These are phyloP conservation scores for Agonopterix subpropinquella DNA, from an alignment of 2,888 invertebrate species.

Conservation along the genomic window DNA sequence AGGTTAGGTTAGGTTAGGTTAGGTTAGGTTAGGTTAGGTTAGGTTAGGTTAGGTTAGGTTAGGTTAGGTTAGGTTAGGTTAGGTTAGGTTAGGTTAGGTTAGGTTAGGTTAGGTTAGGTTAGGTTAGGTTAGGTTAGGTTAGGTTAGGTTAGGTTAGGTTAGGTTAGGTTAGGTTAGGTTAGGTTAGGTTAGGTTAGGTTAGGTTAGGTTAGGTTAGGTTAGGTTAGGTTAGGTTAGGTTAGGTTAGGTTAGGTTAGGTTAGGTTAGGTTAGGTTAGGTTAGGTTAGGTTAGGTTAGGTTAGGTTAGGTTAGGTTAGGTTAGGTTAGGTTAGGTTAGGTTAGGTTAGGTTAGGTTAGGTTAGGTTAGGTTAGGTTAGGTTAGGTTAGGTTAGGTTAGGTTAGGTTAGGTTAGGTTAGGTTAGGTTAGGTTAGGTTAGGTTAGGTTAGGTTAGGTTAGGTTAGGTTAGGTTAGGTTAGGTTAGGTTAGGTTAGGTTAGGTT, in stretches of 20 bases:
- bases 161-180: constrained; percentile 16
- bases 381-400: constrained; percentile 16
- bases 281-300: constrained; percentile 21
- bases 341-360: constrained; percentile 15
- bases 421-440: constrained; percentile 19
- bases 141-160: constrained; percentile 14
- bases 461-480: constrained; percentile 13
- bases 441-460: constrained; percentile 15
- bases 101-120: constrained; percentile 16
- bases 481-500: constrained; percentile 12
- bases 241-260: constrained; percentile 20
- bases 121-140: constrained; percentile 17
- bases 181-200: constrained; percentile 17
- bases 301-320: constrained; percentile 21
- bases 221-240: constrained; percentile 22
- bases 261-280: constrained; percentile 15
- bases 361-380: constrained; percentile 15
- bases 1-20: constrained; percentile 20
- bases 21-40: constrained; percentile 22
- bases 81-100: constrained; percentile 14
- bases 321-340: constrained; percentile 17
- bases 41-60: constrained; percentile 21
- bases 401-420: constrained; percentile 15
- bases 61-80: constrained; percentile 18
- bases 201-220: constrained; percentile 21